Base-by-base conservation (phyloP, 2,797 vertebrate genomes). In the Crocidura indochinensis region DNA sequence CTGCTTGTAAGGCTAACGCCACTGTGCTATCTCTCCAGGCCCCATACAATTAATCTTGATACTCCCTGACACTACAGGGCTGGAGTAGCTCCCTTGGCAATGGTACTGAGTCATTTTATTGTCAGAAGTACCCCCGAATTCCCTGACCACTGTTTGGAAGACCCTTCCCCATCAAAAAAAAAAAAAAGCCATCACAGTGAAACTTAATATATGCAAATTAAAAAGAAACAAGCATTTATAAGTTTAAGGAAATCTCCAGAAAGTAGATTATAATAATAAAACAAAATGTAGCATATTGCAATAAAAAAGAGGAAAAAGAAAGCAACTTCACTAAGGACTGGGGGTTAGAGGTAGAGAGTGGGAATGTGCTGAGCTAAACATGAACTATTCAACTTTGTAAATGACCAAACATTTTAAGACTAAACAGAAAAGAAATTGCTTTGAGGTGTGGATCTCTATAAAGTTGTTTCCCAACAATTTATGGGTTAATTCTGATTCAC, bases 201-300 rank as follows among this genome's bases (percentile, higher is more conserved):
- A 86, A 75, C 10, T 75, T 10, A 75, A 26, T n/a, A 9, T 10
- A n/a, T 67, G 6, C 0, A 46, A 81, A 78, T 47, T 68, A 15
- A 31, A 90, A 91, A 92, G 82, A 49, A 76, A 49, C 47, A 80
- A 84, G 26, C 44, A 84, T 60, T 91, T 87, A 87, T n/a, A 17
- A 76, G 65, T 17, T 64, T 79, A 27, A 38, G 72, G n/a, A 20
- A 47, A 49, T 91, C 20, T 90, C 60, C 79, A 65, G 49, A 75
- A 87, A 74, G 7, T 64, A 91, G 85, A 73, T 51, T 38, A 29
- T 46, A 53, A 46, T 47, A 46, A 65, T 10, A 82, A 38, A 38
- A 90, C 53, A 90, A 67, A 82, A 64, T 92, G 64, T 67, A 81
- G 15, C 15, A 60, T 60, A 92, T 22, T 71, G 12, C 78, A 67